phyloP scores from a whole-genome alignment of 2,888 invertebrate genomes.

The Formica aserva region DNA sequence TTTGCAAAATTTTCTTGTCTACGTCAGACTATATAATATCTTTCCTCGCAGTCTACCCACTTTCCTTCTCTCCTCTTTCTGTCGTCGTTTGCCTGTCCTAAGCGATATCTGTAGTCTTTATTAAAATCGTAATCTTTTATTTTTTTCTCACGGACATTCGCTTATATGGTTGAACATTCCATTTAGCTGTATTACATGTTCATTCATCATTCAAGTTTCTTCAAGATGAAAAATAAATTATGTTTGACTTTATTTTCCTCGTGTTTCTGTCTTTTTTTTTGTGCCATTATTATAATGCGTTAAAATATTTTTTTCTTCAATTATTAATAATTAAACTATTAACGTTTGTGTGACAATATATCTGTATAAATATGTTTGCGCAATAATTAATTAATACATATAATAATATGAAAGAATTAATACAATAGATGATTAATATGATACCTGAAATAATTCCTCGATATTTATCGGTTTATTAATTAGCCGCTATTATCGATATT shows the following conservation, averaged over 20 bases:
- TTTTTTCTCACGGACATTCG: conserved; percentile 11
- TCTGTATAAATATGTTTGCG: not conserved
- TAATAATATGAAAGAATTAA: conserved; percentile 36
- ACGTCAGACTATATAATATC: conserved; percentile 41
- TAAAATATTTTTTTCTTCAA: not conserved
- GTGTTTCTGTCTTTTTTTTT: not conserved
- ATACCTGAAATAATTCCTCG: conserved; percentile 33
- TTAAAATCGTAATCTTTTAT: conserved; percentile 49
- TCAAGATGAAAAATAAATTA: conserved; percentile 35
- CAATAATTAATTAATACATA: conserved; percentile 28
- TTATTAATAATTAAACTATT: conserved; percentile 19
- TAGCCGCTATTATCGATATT: conserved; percentile 29
- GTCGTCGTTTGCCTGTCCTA: conserved; percentile 10
- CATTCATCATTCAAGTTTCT: not conserved
- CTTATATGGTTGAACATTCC: conserved; percentile 19
- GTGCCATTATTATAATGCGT: not conserved
- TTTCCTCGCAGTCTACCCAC: not conserved
- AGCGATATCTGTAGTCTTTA: conserved; percentile 35
- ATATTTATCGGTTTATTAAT: conserved; percentile 45
- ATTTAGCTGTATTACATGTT: conserved; percentile 26
- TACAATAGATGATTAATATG: conserved; percentile 37
- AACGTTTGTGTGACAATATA: not conserved
- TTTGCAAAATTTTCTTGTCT: conserved; percentile 45
- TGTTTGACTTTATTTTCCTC: conserved; percentile 20
- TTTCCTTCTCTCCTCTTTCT: conserved; percentile 2